These are phyloP conservation scores for Escarpia spicata DNA, from an alignment of 2,888 invertebrate species.

Conservation along the genomic window DNA sequence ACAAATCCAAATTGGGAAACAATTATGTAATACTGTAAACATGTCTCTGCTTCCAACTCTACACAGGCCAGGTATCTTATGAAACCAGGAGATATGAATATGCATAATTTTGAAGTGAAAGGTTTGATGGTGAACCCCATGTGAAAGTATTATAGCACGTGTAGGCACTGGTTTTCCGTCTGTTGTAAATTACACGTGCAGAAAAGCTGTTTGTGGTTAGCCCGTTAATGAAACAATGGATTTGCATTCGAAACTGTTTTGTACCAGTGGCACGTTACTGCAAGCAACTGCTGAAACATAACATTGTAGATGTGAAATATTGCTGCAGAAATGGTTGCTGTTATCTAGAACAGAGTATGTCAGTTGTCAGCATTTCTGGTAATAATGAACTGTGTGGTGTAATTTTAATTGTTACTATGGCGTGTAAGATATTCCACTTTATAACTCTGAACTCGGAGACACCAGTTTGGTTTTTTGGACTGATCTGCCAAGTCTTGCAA, in stretches of 20 bases:
- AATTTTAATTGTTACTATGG: not conserved
- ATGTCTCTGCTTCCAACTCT: not conserved
- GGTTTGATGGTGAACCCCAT: not conserved
- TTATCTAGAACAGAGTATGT: not conserved
- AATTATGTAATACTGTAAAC: not conserved
- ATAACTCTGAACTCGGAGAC: not conserved
- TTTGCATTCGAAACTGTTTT: not conserved
- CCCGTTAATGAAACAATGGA: not conserved
- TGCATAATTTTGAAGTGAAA: not conserved
- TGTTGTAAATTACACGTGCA: not conserved
- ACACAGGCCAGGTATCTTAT: not conserved
- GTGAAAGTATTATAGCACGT: not conserved
- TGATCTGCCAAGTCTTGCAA: not conserved
- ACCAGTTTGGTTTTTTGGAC: slow-evolving; percentile 1
- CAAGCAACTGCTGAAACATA: not conserved
- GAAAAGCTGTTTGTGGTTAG: not conserved
- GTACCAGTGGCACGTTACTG: not conserved
- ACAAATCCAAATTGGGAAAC: too few relatives aligned
- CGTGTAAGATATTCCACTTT: not conserved
- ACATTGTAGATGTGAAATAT: not conserved
- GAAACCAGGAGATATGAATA: not conserved
- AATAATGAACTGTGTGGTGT: not conserved
- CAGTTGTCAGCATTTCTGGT: not conserved
- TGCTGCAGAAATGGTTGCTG: not conserved
- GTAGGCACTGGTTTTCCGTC: not conserved